These are phyloP conservation scores for Tridacna crocea DNA, from an alignment of 2,888 invertebrate species.

Conservation along the genomic window DNA sequence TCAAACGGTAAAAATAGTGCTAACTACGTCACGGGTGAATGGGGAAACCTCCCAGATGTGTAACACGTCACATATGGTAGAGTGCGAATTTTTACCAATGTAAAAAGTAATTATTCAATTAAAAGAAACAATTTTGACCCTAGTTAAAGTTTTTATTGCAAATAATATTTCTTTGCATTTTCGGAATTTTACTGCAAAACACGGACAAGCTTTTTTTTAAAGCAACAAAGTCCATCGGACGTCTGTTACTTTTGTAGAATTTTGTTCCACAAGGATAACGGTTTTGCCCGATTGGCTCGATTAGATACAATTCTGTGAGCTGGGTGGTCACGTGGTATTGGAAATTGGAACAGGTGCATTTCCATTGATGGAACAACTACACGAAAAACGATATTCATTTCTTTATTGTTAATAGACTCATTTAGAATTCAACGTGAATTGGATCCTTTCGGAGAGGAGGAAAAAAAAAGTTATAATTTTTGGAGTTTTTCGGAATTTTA, in stretches of 20 bases:
- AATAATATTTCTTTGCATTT: too few species aligned
- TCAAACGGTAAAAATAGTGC: constrained; percentile 16
- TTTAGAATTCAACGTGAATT: constrained; percentile 56
- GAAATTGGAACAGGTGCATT: constrained; percentile 69
- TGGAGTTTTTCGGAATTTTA: constrained; percentile 27
- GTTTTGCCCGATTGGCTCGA: constrained; percentile 25
- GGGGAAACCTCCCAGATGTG: constrained; percentile 25
- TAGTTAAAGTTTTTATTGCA: too few species aligned
- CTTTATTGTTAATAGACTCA: constrained; percentile 59
- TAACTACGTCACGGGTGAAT: constrained; percentile 28
- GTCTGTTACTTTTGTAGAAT: constrained; percentile 9
- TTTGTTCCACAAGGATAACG: constrained; percentile 18
- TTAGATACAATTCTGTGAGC: constrained; percentile 28
- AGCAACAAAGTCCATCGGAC: constrained; percentile 6
- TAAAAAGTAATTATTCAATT: constrained; percentile 23
- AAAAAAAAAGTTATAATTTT: constrained; percentile 36
- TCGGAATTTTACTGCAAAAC: neutral
- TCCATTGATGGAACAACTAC: constrained; percentile 62
- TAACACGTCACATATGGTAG: constrained; percentile 14
- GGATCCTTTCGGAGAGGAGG: constrained; percentile 35
- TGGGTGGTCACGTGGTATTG: constrained; percentile 62
- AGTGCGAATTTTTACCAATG: constrained; percentile 11
- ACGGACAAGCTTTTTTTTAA: neutral
- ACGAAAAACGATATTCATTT: constrained; percentile 68
- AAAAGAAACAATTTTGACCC: constrained; percentile 11